phyloP scores from a whole-genome alignment of 2,888 invertebrate genomes.

The Chaetogeoica ovagalla region DNA sequence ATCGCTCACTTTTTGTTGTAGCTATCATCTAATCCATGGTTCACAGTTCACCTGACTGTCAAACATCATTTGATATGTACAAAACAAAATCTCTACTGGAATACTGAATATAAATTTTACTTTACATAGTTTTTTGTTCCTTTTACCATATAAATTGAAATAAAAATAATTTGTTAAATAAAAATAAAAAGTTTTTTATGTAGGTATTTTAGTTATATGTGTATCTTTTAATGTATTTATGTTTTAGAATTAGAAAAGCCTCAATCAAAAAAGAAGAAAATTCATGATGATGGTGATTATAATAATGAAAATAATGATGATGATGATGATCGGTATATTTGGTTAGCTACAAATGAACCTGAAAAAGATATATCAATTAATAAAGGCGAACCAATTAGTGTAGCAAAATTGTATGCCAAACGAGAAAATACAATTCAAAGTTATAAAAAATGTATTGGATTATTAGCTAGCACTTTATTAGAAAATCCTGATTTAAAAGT shows the following conservation, averaged over 20 bases:
- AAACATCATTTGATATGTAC: too few species aligned
- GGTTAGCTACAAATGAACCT: slow-evolving; percentile 61
- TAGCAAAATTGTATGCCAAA: slow-evolving; percentile 73
- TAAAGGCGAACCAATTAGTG: slow-evolving; percentile 65
- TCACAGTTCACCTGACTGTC: too few species aligned
- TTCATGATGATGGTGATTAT: slow-evolving; percentile 56
- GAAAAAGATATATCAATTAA: slow-evolving; percentile 58
- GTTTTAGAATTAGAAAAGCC: slow-evolving; percentile 16
- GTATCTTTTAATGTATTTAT: background rate
- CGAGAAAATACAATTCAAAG: slow-evolving; percentile 73
- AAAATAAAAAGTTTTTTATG: too few species aligned
- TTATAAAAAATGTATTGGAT: slow-evolving; percentile 80
- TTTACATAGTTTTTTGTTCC: too few species aligned
- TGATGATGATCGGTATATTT: slow-evolving; percentile 59
- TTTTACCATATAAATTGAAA: too few species aligned
- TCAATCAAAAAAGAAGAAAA: slow-evolving; percentile 20
- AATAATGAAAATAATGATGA: slow-evolving; percentile 57
- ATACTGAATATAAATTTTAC: too few species aligned
- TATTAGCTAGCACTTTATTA: slow-evolving; percentile 77
- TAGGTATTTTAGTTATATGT: too few species aligned
- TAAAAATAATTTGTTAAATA: too few species aligned
- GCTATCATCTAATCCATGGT: too few species aligned
- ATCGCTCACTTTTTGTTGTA: too few species aligned
- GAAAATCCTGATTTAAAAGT: slow-evolving; percentile 81
- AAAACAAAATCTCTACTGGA: too few species aligned